These are phyloP conservation scores for Cirrhinus molitorella DNA, from an alignment of 2,797 vertebrate species.

Conservation along the genomic window DNA sequence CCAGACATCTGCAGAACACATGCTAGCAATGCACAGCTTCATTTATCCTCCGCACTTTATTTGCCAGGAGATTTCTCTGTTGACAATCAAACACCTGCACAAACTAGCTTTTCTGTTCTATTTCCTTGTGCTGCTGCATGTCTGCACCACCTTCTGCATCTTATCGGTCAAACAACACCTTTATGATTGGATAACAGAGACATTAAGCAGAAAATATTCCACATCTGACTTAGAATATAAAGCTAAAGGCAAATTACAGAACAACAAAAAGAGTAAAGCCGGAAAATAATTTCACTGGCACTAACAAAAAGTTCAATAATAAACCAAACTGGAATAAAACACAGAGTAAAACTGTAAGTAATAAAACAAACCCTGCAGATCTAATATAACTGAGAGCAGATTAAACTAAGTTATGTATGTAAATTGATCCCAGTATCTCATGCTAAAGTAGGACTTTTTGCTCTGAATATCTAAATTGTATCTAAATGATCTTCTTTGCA, in stretches of 20 bases:
- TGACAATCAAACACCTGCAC: constrained; percentile 8
- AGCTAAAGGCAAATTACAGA: background rate
- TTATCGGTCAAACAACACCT: background rate
- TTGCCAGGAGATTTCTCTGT: background rate
- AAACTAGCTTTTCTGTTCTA: background rate
- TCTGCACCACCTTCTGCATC: background rate
- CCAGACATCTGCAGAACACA: background rate
- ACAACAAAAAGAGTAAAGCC: background rate
- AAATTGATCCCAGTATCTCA: background rate
- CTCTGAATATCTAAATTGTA: background rate
- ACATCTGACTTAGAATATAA: background rate
- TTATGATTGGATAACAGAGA: background rate
- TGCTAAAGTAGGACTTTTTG: background rate
- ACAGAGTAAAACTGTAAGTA: background rate
- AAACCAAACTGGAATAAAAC: background rate
- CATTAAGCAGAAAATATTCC: background rate
- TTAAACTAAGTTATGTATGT: background rate
- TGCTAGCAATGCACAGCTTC: background rate
- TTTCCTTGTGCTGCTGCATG: background rate
- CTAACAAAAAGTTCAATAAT: background rate
- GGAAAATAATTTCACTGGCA: background rate
- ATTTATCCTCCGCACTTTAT: background rate
- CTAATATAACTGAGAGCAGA: background rate
- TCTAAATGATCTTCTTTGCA: constrained; percentile 17
- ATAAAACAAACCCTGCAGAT: constrained; percentile 12